Evolutionary conservation across 2,888 invertebrate genomes (phyloP).

Genomic region (Drosophila nr. fundita): DNA sequence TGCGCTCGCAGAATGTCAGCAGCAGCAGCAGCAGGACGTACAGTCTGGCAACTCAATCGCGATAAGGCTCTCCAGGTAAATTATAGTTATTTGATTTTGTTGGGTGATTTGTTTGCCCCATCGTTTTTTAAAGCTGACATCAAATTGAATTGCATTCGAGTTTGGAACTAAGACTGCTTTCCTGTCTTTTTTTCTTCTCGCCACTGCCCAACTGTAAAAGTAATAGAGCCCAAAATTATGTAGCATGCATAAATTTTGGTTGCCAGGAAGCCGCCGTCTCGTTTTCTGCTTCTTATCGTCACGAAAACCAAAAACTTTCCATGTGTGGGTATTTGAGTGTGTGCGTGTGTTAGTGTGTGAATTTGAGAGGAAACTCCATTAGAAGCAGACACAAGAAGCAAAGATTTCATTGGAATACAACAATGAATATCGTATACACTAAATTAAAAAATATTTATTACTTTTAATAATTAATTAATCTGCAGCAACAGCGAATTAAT

Average conservation of each 20-base stretch:
- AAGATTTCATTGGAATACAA: background rate
- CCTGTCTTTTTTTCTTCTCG: slow-evolving; percentile 8
- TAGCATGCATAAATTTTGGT: slow-evolving; percentile 75
- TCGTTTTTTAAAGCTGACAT: slow-evolving; percentile 74
- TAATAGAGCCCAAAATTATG: slow-evolving; percentile 77
- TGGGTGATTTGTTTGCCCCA: slow-evolving; percentile 74
- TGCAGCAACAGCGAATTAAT: background rate
- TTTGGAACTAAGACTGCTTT: slow-evolving; percentile 40
- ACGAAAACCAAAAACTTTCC: slow-evolving; percentile 73
- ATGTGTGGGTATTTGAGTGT: slow-evolving; percentile 26
- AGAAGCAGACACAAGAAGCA: slow-evolving; percentile 56
- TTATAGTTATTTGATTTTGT: slow-evolving; percentile 80
- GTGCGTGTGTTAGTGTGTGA: slow-evolving; percentile 12
- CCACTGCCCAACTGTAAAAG: slow-evolving; percentile 57
- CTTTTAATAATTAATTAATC: background rate
- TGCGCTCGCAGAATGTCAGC: slow-evolving; percentile 28
- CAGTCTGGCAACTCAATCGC: slow-evolving; percentile 74
- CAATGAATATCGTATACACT: slow-evolving; percentile 29
- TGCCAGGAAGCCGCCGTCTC: slow-evolving; percentile 73
- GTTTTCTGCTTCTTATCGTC: slow-evolving; percentile 72
- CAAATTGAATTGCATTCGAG: slow-evolving; percentile 74
- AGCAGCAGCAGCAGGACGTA: slow-evolving; percentile 23
- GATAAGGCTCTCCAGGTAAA: slow-evolving; percentile 75
- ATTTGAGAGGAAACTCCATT: slow-evolving; percentile 70
- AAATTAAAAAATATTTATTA: background rate